Evolutionary conservation across 2,888 invertebrate genomes (phyloP).

Genomic region (Caenorhabditis sp.): DNA sequence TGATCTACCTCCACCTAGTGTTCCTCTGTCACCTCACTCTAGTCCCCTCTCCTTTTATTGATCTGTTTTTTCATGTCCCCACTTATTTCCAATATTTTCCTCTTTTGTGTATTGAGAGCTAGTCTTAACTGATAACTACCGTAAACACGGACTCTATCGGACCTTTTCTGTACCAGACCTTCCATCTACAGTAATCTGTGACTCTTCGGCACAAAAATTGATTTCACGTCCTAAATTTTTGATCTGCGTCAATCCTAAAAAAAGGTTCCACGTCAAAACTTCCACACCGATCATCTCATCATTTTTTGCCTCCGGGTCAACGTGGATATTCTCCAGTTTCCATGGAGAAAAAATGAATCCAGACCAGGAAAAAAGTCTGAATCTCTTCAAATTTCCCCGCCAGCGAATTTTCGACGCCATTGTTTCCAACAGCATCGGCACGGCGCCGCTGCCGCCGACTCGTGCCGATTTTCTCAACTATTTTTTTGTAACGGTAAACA

Average conservation of each 20-base stretch:
- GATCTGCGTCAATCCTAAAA: too few species aligned
- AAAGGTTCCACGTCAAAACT: background rate
- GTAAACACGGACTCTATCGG: too few species aligned
- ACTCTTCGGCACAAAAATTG: too few species aligned
- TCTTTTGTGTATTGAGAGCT: too few species aligned
- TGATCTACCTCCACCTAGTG: too few species aligned
- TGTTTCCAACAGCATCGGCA: slow-evolving; percentile 25
- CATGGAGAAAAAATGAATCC: background rate
- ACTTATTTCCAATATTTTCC: background rate
- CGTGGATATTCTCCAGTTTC: background rate
- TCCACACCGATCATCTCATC: background rate
- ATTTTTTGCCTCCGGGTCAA: slow-evolving; percentile 3
- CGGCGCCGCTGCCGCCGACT: slow-evolving; percentile 22
- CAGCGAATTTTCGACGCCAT: slow-evolving; percentile 17
- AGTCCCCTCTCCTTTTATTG: background rate
- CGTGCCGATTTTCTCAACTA: slow-evolving; percentile 18
- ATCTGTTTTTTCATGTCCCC: background rate
- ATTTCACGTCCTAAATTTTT: slow-evolving; percentile 20
- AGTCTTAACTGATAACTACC: too few species aligned
- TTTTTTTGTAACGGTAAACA: slow-evolving; percentile 16
- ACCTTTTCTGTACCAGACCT: too few species aligned
- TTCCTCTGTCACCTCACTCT: background rate
- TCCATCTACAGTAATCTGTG: too few species aligned
- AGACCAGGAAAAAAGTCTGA: background rate
- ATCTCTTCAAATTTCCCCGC: background rate